Evolutionary conservation across 2,113 vertebrate species (phyloP).

Genomic region (Bos javanicus): DNA sequence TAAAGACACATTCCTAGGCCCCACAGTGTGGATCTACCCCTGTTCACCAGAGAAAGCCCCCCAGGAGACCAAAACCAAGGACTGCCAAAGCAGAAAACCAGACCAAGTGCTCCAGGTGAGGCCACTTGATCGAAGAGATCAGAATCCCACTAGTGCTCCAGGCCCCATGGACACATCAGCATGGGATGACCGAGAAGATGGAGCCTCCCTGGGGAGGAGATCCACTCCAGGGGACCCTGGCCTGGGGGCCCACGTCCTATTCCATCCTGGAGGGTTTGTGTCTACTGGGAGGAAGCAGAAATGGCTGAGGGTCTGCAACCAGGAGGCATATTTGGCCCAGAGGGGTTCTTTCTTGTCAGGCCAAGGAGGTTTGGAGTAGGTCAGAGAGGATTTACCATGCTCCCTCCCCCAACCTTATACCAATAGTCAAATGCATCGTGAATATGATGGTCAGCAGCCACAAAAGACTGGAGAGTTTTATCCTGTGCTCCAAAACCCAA

Average conservation of each 20-base stretch:
- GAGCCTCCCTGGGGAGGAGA: too few species aligned
- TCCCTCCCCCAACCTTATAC: neutral
- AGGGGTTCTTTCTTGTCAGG: neutral
- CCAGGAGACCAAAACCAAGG: neutral
- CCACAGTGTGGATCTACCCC: too few species aligned
- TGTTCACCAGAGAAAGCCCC: neutral
- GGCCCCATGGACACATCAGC: fast-evolving
- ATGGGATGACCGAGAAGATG: too few species aligned
- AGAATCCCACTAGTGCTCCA: neutral
- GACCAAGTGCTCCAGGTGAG: neutral
- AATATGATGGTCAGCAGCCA: fast-evolving
- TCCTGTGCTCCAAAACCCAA: neutral
- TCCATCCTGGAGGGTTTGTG: neutral
- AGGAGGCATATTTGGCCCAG: neutral
- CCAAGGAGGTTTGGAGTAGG: neutral
- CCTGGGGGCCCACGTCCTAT: fast-evolving
- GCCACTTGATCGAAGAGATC: neutral
- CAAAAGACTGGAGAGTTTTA: fast-evolving
- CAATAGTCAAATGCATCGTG: neutral
- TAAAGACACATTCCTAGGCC: neutral
- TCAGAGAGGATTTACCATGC: neutral
- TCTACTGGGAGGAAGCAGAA: neutral
- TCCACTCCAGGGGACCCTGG: neutral
- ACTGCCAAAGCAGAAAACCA: neutral
- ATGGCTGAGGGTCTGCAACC: neutral